Percentiles rank a stretch among this genome's conserved stretches.
These are phyloP conservation scores for Calliopum simillimum DNA, from an alignment of 2,888 invertebrate genomes.

Conservation along the genomic window DNA sequence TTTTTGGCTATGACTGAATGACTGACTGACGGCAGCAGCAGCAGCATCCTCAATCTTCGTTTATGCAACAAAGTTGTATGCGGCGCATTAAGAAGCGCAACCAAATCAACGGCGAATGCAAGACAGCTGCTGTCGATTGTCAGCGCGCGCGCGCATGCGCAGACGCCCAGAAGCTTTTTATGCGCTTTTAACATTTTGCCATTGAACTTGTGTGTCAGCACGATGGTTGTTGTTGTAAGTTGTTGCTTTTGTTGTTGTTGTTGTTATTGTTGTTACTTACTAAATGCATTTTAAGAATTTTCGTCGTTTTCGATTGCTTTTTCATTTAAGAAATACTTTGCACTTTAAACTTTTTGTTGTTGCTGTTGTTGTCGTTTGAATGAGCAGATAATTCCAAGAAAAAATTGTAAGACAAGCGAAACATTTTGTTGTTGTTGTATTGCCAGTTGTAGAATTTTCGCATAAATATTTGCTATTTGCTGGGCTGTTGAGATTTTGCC, in stretches of 20 bases:
- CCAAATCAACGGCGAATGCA: background rate
- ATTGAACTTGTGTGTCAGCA: constrained; percentile 10
- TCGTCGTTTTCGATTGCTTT: too few species aligned
- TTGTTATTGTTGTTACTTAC: background rate
- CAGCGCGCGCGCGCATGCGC: constrained; percentile 23
- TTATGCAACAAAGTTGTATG: background rate
- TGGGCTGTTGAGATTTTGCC: background rate
- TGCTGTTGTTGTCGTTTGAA: background rate
- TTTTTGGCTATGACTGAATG: background rate
- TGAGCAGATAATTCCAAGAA: constrained; percentile 16
- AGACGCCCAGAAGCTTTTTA: constrained; percentile 48
- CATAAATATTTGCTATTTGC: constrained; percentile 9
- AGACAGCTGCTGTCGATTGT: constrained; percentile 31
- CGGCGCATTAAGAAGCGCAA: constrained; percentile 23
- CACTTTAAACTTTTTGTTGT: background rate
- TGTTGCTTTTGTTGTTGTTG: background rate
- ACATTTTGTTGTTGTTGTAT: background rate
- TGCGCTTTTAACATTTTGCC: constrained; percentile 18
- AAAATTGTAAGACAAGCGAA: background rate
- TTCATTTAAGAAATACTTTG: too few species aligned
- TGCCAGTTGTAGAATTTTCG: background rate
- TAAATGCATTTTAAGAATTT: too few species aligned
- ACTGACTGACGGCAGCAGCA: background rate
- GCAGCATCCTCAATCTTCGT: too few species aligned
- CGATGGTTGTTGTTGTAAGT: background rate